These are phyloP conservation scores for Gonioctena quinquepunctata DNA, from an alignment of 1,140 invertebrate species.

Conservation along the genomic window DNA sequence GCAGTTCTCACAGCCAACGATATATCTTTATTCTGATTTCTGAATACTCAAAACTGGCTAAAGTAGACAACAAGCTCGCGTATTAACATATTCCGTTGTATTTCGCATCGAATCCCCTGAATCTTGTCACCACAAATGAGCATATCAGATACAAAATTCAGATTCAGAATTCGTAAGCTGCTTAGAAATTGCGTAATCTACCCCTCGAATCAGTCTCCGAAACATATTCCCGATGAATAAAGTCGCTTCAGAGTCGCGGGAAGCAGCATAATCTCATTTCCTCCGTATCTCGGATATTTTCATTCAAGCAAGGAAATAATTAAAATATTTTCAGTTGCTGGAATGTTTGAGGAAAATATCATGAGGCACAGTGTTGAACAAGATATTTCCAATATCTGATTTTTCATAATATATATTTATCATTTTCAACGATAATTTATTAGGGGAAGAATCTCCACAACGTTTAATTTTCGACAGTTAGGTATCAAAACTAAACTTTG, in stretches of 20 bases:
- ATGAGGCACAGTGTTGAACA: no score
- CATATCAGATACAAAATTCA: not conserved
- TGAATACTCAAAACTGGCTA: no score
- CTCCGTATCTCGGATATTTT: not conserved
- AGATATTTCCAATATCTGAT: no score
- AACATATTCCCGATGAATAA: slow-evolving; percentile 1
- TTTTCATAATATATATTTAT: no score
- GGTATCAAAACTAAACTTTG: no score
- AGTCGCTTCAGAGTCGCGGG: not conserved
- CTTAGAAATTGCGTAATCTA: slow-evolving; percentile 5
- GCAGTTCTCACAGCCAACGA: no score
- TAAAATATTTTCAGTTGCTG: not conserved
- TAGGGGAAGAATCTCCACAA: no score
- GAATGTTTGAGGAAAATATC: no score
- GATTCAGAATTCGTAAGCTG: not conserved
- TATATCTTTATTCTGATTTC: no score
- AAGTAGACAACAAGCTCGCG: no score
- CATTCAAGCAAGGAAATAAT: not conserved
- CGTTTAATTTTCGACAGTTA: no score
- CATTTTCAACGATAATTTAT: no score
- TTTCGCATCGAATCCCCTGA: not conserved
- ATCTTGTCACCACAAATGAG: not conserved
- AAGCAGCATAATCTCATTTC: not conserved
- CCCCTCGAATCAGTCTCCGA: not conserved
- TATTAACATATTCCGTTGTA: not conserved